phyloP scores from a whole-genome alignment of 2,888 invertebrate genomes.

The Parnassius orleans region DNA sequence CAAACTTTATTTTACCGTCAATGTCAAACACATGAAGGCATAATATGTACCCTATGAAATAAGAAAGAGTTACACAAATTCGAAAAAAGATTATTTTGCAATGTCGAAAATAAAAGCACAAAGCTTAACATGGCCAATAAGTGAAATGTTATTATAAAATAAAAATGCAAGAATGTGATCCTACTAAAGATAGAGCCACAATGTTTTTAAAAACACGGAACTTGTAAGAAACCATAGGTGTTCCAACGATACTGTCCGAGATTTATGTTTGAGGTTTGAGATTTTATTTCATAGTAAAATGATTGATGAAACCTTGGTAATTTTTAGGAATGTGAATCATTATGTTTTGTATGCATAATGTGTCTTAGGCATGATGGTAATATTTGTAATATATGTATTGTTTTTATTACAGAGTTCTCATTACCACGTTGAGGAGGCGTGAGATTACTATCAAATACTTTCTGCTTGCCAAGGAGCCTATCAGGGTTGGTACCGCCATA shows the following conservation, averaged over 20 bases:
- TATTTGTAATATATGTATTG: no score
- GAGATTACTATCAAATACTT: no score
- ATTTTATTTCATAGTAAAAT: conserved; percentile 1
- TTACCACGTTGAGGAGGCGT: no score
- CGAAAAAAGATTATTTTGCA: not conserved
- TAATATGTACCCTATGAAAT: not conserved
- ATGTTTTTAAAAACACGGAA: not conserved
- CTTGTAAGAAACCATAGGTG: not conserved
- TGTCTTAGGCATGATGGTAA: no score
- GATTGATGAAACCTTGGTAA: not conserved
- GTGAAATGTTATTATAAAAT: not conserved
- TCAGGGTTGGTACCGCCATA: no score
- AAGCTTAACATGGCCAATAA: not conserved
- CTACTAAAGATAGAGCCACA: not conserved
- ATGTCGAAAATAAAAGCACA: not conserved
- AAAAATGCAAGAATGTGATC: conserved; percentile 1
- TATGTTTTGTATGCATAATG: no score
- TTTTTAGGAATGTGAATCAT: no score
- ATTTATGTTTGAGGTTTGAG: not conserved
- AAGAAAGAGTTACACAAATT: not conserved
- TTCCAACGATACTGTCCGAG: not conserved
- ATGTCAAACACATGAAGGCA: not conserved
- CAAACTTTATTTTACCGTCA: conserved; percentile 20
- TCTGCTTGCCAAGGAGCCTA: no score
- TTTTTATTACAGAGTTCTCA: no score